Conservation (phyloP, 2,888 invertebrate species). For the Autographa gamma region DNA sequence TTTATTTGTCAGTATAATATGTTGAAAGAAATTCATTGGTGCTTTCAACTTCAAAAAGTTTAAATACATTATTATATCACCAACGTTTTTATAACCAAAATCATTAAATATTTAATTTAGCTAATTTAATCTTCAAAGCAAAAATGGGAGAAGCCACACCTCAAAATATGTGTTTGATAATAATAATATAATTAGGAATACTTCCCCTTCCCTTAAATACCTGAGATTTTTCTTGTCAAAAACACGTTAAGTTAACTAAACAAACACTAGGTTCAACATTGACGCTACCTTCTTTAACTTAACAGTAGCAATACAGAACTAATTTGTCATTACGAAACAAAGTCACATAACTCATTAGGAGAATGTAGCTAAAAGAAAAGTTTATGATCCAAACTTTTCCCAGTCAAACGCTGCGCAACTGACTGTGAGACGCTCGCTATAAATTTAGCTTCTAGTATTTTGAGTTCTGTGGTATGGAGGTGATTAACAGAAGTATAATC, state of each 20-base stretch:
- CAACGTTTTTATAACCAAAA: too few relatives aligned
- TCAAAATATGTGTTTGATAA: too few relatives aligned
- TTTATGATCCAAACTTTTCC: slow-evolving; percentile 38
- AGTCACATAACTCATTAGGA: slow-evolving; percentile 17
- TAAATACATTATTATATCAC: too few relatives aligned
- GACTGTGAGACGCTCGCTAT: slow-evolving; percentile 47
- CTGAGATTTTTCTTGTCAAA: background rate
- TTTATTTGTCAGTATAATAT: background rate
- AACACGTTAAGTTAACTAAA: background rate
- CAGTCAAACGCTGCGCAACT: slow-evolving; percentile 42
- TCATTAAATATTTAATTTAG: too few relatives aligned
- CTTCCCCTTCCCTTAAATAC: too few relatives aligned
- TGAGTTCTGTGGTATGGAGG: slow-evolving; percentile 14
- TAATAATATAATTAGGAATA: too few relatives aligned
- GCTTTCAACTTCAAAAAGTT: too few relatives aligned
- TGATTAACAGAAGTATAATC: slow-evolving; percentile 16
- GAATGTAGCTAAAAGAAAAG: slow-evolving; percentile 29
- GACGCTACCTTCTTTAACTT: background rate
- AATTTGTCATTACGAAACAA: slow-evolving; percentile 1
- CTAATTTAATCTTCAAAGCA: too few relatives aligned
- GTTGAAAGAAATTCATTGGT: too few relatives aligned
- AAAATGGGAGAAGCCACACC: too few relatives aligned
- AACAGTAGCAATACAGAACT: slow-evolving; percentile 5
- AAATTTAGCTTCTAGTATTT: slow-evolving; percentile 47
- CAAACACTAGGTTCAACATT: background rate